Conservation (phyloP, 2,888 invertebrate genomes). For the Drosophila greeni region DNA sequence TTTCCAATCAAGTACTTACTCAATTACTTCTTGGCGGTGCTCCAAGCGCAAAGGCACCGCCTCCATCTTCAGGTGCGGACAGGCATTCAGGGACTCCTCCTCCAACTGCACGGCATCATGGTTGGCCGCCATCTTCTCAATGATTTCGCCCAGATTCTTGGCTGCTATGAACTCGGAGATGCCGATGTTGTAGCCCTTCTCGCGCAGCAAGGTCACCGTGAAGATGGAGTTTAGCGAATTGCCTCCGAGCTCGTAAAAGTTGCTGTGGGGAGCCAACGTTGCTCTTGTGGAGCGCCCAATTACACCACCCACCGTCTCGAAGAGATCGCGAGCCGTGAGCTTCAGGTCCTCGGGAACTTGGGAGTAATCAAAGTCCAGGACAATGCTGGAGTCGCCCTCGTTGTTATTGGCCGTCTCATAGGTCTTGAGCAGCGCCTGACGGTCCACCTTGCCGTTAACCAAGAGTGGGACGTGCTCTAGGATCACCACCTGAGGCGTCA, state of each 20-base stretch:
- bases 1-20: constrained; percentile 81
- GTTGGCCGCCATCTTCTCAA: constrained; percentile 81
- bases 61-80: constrained; percentile 74
- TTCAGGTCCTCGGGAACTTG: constrained; percentile 82
- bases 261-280: constrained; percentile 83
- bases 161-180: constrained; percentile 90
- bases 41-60: constrained; percentile 77
- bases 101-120: constrained; percentile 70
- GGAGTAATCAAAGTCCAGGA: constrained; percentile 84
- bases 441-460: constrained; percentile 92
- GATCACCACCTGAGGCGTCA: constrained; percentile 88
- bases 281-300: constrained; percentile 84
- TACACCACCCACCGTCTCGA: constrained; percentile 87
- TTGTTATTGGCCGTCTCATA: constrained; percentile 86
- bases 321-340: constrained; percentile 84
- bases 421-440: constrained; percentile 86
- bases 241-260: constrained; percentile 91
- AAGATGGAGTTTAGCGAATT: constrained; percentile 92
- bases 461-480: constrained; percentile 88
- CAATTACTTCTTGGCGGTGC: constrained; percentile 84
- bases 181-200: constrained; percentile 88
- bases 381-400: constrained; percentile 79
- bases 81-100: constrained; percentile 70
- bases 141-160: constrained; percentile 84
- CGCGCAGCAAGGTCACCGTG: constrained; percentile 87